Conservation (phyloP, 2,797 vertebrate genomes). For the Rhincodon typus region DNA sequence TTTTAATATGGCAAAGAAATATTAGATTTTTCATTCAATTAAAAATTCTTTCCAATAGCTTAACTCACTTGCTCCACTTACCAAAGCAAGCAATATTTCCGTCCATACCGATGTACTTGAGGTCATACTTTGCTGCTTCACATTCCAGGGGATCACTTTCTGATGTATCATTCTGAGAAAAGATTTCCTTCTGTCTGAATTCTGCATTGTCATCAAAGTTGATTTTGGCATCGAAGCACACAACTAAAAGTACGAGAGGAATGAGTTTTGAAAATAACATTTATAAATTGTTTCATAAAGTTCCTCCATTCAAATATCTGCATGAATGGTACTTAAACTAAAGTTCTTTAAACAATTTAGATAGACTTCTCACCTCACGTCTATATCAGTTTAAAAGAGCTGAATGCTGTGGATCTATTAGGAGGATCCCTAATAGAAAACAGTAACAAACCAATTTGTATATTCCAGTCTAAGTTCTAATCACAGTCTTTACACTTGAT, state of each 20-base stretch:
- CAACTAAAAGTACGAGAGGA: slow-evolving; percentile 61
- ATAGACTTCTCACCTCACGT: no score
- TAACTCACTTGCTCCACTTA: slow-evolving; percentile 51
- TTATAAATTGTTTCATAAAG: not conserved
- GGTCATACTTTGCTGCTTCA: slow-evolving; percentile 86
- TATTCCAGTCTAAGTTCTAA: no score
- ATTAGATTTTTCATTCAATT: not conserved
- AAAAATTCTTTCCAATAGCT: not conserved
- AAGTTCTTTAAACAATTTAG: not conserved
- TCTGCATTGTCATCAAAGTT: slow-evolving; percentile 98
- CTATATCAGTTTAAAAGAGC: no score
- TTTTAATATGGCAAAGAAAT: not conserved
- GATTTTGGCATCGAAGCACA: slow-evolving; percentile 98
- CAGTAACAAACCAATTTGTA: no score
- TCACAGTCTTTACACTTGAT: no score
- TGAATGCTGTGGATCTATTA: no score
- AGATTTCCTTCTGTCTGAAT: slow-evolving; percentile 93
- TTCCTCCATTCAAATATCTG: not conserved
- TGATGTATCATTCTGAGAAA: slow-evolving; percentile 88
- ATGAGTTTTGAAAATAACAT: slow-evolving; percentile 30
- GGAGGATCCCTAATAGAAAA: no score
- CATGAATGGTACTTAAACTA: not conserved
- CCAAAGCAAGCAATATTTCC: slow-evolving; percentile 99
- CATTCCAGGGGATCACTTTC: slow-evolving; percentile 90
- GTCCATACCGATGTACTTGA: slow-evolving; percentile 94